Evolutionary conservation across 2,797 vertebrate genomes (phyloP).

Genomic region (Neosalanx taihuensis): DNA sequence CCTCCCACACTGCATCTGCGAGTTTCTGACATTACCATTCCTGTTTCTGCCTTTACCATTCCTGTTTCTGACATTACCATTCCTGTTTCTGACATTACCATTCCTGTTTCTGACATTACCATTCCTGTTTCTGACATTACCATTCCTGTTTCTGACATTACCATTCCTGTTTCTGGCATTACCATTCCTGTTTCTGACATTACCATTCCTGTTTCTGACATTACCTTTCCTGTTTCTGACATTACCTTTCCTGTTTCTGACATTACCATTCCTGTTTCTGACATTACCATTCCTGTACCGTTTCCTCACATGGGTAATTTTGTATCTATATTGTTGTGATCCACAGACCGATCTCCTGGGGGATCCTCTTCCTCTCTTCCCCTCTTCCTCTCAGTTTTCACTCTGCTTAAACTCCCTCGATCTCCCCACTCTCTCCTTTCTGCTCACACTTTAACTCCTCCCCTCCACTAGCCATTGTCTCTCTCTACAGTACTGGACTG

Average conservation of each 20-base stretch:
- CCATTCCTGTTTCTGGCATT: conserved; percentile 40
- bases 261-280: conserved; percentile 45
- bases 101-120: conserved; percentile 47
- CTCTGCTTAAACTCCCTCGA: conserved; percentile 60
- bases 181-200: conserved; percentile 42
- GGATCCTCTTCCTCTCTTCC: conserved; percentile 30
- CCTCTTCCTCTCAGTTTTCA: conserved; percentile 46
- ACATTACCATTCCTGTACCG: conserved; percentile 68
- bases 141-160: neutral
- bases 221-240: conserved; percentile 14
- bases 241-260: conserved; percentile 43
- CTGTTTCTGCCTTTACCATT: too few species aligned
- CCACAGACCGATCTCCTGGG: conserved; percentile 56
- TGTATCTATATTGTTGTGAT: conserved; percentile 50
- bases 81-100: too few species aligned
- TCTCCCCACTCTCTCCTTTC: conserved; percentile 51
- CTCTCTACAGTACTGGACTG: conserved; percentile 68
- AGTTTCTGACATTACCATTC: conserved; percentile 47
- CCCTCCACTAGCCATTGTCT: conserved; percentile 66
- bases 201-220: conserved; percentile 23
- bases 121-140: conserved; percentile 44
- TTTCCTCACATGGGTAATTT: conserved; percentile 61
- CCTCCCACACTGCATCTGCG: conserved; percentile 57
- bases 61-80: conserved; percentile 47
- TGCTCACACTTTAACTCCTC: conserved; percentile 69